phyloP scores from a whole-genome alignment of 2,797 vertebrate species.

The Pteronotus mesoamericanus region DNA sequence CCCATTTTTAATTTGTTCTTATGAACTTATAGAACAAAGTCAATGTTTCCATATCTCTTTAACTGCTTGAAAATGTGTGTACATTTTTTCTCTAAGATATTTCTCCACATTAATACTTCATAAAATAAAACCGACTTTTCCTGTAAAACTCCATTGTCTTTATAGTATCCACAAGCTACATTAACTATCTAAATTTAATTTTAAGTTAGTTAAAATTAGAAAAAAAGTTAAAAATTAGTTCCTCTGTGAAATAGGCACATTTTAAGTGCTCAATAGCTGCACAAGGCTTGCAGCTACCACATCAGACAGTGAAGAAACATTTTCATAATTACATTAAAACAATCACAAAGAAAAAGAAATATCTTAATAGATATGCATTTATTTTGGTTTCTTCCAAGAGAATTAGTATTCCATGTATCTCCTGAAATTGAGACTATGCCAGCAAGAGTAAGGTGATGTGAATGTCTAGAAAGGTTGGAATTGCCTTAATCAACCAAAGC shows the following conservation, averaged over 20 bases:
- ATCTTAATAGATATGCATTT: not conserved
- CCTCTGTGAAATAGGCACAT: not conserved
- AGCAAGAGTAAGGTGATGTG: not conserved
- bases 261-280: not conserved
- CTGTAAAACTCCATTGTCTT: not conserved
- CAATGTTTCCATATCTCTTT: not conserved
- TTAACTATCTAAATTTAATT: not conserved
- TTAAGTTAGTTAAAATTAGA: constrained; percentile 7
- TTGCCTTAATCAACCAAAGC: not conserved
- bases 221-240: not conserved
- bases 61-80: not conserved
- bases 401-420: not conserved
- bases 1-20: not conserved
- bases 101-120: not conserved
- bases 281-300: not conserved
- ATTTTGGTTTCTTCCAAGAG: not conserved
- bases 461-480: not conserved
- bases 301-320: not conserved
- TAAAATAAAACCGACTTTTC: not conserved
- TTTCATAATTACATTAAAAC: not conserved
- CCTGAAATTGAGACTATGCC: not conserved
- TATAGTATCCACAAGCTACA: not conserved
- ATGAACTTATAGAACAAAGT: not conserved
- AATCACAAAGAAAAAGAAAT: not conserved
- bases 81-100: not conserved